Conservation (phyloP, 2,797 vertebrate genomes). For the Notoglanidium macrostoma region DNA sequence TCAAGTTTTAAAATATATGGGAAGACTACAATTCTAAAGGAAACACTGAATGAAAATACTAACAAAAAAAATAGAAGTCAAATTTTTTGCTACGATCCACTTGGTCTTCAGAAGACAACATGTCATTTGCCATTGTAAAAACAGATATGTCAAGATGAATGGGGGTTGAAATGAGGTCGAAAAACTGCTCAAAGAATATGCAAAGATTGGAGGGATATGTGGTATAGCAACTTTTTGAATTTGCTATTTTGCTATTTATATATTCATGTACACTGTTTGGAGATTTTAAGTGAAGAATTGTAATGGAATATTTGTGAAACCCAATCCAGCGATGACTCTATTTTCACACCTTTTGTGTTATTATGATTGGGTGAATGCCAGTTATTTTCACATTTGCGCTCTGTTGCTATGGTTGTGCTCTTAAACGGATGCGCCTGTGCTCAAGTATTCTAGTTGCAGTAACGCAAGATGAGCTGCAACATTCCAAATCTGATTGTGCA, state of each 20-base stretch:
- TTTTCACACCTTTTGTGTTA: not conserved
- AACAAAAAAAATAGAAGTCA: not conserved
- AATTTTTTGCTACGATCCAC: not conserved
- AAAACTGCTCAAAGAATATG: not conserved
- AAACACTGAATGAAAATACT: not conserved
- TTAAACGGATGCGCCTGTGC: not conserved
- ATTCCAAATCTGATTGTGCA: slow-evolving; percentile 1
- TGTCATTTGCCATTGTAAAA: not conserved
- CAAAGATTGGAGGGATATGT: not conserved
- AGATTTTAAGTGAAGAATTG: slow-evolving; percentile 1
- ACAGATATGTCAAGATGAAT: not conserved
- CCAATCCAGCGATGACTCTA: not conserved
- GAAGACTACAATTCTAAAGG: not conserved
- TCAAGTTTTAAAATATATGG: not conserved
- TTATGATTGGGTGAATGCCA: not conserved
- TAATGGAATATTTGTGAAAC: not conserved
- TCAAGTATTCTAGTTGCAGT: not conserved
- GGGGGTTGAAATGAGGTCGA: not conserved
- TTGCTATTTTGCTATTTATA: not conserved
- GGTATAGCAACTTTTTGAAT: not conserved
- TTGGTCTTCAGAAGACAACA: not conserved
- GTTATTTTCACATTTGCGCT: not conserved
- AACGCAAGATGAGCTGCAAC: not conserved
- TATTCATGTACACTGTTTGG: not conserved
- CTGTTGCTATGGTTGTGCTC: not conserved